Evolutionary conservation across 2,888 invertebrate genomes (phyloP).

Genomic region (Gandaritis pyraliata): DNA sequence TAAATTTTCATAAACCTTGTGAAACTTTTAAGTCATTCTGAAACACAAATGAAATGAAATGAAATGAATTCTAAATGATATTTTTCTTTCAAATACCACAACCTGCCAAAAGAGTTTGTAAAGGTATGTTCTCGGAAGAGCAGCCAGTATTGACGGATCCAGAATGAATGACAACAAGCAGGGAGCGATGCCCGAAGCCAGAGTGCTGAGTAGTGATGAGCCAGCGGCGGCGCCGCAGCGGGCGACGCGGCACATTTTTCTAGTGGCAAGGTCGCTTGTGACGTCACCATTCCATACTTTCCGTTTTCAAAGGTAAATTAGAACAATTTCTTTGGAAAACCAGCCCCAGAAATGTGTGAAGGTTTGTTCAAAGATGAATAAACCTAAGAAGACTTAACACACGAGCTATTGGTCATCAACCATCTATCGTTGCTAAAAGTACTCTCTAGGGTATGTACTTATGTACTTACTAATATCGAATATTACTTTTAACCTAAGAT

Average conservation of each 20-base stretch:
- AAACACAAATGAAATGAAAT: no score
- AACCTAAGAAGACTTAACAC: no score
- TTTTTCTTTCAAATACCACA: background rate
- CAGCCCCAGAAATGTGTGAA: background rate
- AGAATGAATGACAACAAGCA: conserved; percentile 34
- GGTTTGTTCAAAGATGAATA: background rate
- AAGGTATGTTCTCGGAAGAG: background rate
- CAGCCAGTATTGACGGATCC: conserved; percentile 23
- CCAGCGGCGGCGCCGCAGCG: conserved; percentile 70
- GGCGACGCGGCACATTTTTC: conserved; percentile 84
- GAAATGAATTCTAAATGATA: no score
- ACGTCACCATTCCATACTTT: conserved; percentile 77
- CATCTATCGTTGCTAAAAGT: no score
- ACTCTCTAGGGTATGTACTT: no score
- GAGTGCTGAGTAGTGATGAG: conserved; percentile 65
- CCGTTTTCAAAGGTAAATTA: conserved; percentile 58
- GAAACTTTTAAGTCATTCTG: no score
- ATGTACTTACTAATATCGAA: no score
- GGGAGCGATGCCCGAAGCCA: conserved; percentile 34
- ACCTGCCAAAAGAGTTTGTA: background rate
- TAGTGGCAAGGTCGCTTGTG: conserved; percentile 82
- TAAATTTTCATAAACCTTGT: no score
- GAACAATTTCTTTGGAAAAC: conserved; percentile 2
- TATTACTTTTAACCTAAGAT: no score
- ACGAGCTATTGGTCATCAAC: no score